Conservation (phyloP, 2,113 vertebrate genomes). For the Atherinomorus stipes region DNA sequence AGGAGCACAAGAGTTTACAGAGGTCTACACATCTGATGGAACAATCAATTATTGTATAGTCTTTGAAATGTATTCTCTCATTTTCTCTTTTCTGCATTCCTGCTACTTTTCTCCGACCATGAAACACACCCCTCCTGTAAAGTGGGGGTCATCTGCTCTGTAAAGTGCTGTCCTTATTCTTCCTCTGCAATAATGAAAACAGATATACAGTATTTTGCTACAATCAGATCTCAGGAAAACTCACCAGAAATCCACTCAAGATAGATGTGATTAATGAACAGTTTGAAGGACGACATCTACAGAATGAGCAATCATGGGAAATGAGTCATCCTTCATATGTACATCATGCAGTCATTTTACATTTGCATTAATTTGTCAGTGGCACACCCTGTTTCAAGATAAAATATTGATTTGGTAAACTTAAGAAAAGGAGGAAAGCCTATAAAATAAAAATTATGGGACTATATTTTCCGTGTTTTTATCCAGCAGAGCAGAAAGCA, state of each 20-base stretch:
- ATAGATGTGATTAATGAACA: slow-evolving; percentile 49
- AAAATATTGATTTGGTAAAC: slow-evolving; percentile 41
- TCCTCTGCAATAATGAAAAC: slow-evolving; percentile 22
- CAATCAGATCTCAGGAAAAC: slow-evolving; percentile 29
- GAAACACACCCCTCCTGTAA: slow-evolving; percentile 22
- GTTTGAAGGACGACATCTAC: slow-evolving; percentile 1
- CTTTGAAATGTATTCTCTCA: background rate
- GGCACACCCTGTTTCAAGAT: slow-evolving; percentile 18
- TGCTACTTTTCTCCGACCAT: slow-evolving; percentile 22
- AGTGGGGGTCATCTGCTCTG: slow-evolving; percentile 41
- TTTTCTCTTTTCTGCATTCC: slow-evolving; percentile 22
- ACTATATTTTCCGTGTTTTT: slow-evolving; percentile 44
- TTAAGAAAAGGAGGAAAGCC: slow-evolving; percentile 14
- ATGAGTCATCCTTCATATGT: background rate
- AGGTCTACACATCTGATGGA: no score
- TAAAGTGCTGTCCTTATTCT: slow-evolving; percentile 25
- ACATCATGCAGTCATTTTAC: slow-evolving; percentile 16
- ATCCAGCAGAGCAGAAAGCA: slow-evolving; percentile 43
- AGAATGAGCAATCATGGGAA: slow-evolving; percentile 1
- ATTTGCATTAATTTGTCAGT: background rate
- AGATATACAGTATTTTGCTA: background rate
- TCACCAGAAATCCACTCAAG: slow-evolving; percentile 37
- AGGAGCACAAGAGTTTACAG: no score
- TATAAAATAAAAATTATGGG: slow-evolving; percentile 35
- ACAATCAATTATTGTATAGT: no score